Evolutionary conservation across 2,888 invertebrate genomes (phyloP).

Genomic region (Omphaloscelis lunosa): DNA sequence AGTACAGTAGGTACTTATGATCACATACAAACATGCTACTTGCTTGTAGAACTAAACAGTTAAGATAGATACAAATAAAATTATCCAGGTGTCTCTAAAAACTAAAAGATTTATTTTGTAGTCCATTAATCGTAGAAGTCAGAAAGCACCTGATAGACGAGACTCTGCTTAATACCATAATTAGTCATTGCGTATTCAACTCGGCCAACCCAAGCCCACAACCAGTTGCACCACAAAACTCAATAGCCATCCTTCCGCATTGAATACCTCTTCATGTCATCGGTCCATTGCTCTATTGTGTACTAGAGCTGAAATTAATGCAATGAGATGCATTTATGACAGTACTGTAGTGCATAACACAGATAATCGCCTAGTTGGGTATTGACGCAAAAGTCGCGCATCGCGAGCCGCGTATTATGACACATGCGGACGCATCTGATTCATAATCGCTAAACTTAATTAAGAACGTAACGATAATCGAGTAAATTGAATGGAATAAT

Average conservation of each 20-base stretch:
- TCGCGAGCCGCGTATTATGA: constrained; percentile 61
- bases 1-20: too few relatives aligned
- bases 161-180: constrained; percentile 2
- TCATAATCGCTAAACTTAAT: constrained; percentile 53
- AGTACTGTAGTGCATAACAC: constrained; percentile 57
- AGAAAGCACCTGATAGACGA: neutral
- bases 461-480: constrained; percentile 49
- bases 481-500: constrained; percentile 45
- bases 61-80: neutral
- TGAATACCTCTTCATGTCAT: constrained; percentile 7
- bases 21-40: neutral
- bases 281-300: constrained; percentile 22
- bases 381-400: constrained; percentile 61
- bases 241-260: constrained; percentile 15
- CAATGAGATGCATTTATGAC: constrained; percentile 47
- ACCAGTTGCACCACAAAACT: constrained; percentile 10
- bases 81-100: neutral
- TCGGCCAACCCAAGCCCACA: neutral
- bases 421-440: constrained; percentile 65
- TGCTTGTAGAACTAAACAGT: neutral
- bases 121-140: neutral
- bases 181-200: constrained; percentile 2
- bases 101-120: neutral
- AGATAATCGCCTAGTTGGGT: constrained; percentile 43
- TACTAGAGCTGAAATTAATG: constrained; percentile 46